Base-by-base conservation (phyloP, 2,797 vertebrate genomes). In the Hemibagrus guttatus region DNA sequence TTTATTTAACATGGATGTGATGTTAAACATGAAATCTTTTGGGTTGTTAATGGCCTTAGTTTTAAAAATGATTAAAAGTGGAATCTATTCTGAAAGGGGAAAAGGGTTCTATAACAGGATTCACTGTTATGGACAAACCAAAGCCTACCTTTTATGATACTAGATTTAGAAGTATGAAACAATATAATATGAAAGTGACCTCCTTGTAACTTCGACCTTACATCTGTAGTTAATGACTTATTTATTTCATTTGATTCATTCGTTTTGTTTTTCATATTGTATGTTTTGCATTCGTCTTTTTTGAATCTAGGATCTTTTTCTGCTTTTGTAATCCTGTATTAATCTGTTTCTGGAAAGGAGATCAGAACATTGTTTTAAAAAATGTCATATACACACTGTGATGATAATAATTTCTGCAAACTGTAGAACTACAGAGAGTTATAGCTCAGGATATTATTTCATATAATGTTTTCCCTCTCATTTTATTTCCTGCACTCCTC, bases 391-490 rank as follows among this genome's bases (percentile, higher is more conserved):
- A 81, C 61, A 74, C 78, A 78, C 66, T 56, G 63, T 75, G 61
- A 56, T 28, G 63, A 56, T 64, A 35, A 46, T 17, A 61, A 23
- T n/a, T n/a, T 7, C 42, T 54, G 42, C 46, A 49, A 84, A 88
- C 79, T 85, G 56, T 91, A 85, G 74, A 86, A 90, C 59, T 21
- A 58, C 2, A 31, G 0, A 74, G 58, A 84, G 78, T 56, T 75
- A 83, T 59, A 23, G 52, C 71, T 83, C n/a, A 64, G 59, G 58
- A 81, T 82, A 84, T 87, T 89, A 79, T 85, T 68, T 84, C 71
- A 79, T 85, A 26, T 61, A 26, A 52, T 56, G 83, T 76, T 52
- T 88, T 88, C 69, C 66, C 23, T 85, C 61, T 82, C 83, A 52
- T 84, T 85, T 75, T 56, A n/a, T 35, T 59, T 39, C 46, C n/a